Base-by-base conservation (phyloP, 2,113 vertebrate species). In the Meriones unguiculatus region DNA sequence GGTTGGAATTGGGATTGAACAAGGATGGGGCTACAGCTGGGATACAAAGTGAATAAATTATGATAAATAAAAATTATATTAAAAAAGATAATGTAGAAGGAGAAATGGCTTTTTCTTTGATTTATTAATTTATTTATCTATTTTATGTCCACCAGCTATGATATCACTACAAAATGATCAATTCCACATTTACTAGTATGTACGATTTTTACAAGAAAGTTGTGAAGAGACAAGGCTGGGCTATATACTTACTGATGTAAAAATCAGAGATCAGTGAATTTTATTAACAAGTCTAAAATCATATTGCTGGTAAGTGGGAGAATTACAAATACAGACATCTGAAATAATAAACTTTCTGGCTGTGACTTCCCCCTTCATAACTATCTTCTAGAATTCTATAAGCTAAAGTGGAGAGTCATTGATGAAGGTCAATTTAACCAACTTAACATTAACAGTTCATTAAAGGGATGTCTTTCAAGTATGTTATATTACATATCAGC, bases 261-360 rank as follows among this genome's bases (percentile, higher is more conserved):
- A 46, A 92, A 85, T 72, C 7, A 88, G 87, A 73, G 50, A 30
- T 86, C 12, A 5, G 57, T 75, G 13, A 84, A 76, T 32, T 77
- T 76, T 75, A 95, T 14, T 69, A 28, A 77, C 4, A 57, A 62
- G 4, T 38, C 14, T 78, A 64, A 89, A 93, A 64, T 78, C 75
- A 80, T 14, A 59, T 10, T 80, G 7, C 30, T 85, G 8, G 7
- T 80, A 62, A 84, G 15, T 13, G 41, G 35, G 17, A 90, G 80
- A 92, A 92, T 67, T 88, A 81, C 92, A 88, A 84, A 76, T 54
- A 80, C 69, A 38, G 69, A 65, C 46, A 93, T 9, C 52, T 35
- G 52, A 87, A 75, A 41, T 6, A 15, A 82, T 7, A 93, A 65
- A 14, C 72, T 12, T 3, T 0, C 38, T 59, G 69, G 5, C n/a